These are phyloP conservation scores for Gastracanthus pulcherrimus DNA, from an alignment of 2,888 invertebrate species.

Conservation along the genomic window DNA sequence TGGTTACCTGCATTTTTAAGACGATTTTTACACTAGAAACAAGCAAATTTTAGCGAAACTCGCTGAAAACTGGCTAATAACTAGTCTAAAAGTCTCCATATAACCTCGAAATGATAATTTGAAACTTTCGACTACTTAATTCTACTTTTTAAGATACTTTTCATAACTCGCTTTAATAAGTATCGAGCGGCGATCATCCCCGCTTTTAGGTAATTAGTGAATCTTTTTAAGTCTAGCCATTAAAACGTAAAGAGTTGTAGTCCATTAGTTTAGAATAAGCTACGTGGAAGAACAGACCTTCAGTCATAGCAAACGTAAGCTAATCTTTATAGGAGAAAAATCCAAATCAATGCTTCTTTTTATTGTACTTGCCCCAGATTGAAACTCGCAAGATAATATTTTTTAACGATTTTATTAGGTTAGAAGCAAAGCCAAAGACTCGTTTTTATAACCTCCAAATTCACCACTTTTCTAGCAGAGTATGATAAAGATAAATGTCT, in stretches of 20 bases:
- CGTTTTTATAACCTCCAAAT: neutral
- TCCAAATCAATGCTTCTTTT: neutral
- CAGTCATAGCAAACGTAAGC: slow-evolving; percentile 63
- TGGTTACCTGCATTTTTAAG: neutral
- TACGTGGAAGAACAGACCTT: slow-evolving; percentile 75
- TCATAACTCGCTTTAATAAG: neutral
- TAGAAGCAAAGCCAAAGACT: neutral
- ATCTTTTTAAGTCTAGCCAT: slow-evolving; percentile 46
- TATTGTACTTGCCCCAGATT: neutral
- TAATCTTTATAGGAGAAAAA: slow-evolving; percentile 13
- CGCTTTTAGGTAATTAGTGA: neutral
- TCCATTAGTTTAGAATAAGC: slow-evolving; percentile 70
- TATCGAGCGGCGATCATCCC: slow-evolving; percentile 12
- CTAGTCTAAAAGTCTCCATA: neutral
- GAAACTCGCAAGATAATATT: neutral
- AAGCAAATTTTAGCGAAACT: neutral
- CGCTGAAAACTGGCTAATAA: neutral
- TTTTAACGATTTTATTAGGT: neutral
- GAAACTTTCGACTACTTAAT: neutral
- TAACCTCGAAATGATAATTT: neutral
- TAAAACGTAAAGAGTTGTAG: slow-evolving; percentile 63
- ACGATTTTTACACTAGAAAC: neutral
- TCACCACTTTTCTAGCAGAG: neutral
- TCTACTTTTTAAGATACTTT: neutral
- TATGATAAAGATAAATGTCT: neutral